Evolutionary conservation across 2,113 vertebrate species (phyloP).

Genomic region (Carettochelys insculpta): DNA sequence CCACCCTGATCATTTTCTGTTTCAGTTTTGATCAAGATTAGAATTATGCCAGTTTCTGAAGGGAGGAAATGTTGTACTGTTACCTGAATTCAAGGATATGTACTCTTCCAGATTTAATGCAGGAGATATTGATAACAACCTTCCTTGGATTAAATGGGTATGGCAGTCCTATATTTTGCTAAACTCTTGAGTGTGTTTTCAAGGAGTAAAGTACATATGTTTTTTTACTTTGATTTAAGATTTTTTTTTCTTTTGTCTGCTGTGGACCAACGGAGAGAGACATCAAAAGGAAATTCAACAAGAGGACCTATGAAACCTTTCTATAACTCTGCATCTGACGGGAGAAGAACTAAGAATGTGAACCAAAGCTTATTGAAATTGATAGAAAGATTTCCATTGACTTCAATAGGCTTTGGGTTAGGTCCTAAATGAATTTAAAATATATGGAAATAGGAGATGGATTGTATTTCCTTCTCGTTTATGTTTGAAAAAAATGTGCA

Average conservation of each 20-base stretch:
- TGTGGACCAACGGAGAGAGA: not conserved
- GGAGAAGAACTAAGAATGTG: not conserved
- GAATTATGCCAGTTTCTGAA: not conserved
- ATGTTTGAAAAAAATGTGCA: not conserved
- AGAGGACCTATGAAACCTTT: slow-evolving; percentile 27
- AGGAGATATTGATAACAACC: not conserved
- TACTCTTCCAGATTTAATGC: not conserved
- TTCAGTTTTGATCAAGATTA: not conserved
- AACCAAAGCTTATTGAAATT: not conserved
- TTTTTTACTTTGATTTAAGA: not conserved
- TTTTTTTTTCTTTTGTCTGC: not conserved
- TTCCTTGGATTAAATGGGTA: not conserved
- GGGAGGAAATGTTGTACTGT: not conserved
- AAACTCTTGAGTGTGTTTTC: not conserved
- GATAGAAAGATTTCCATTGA: not conserved
- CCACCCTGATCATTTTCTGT: not conserved
- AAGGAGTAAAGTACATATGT: not conserved
- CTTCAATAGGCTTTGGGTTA: not conserved
- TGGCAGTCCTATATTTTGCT: not conserved
- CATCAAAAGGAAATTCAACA: slow-evolving; percentile 3
- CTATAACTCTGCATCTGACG: slow-evolving; percentile 38
- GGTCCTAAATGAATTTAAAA: not conserved
- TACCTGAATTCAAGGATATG: not conserved
- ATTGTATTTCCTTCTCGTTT: not conserved
- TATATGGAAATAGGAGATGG: not conserved